Evolutionary conservation across 2,797 vertebrate genomes (phyloP).

Genomic region (Dipus sagitta): DNA sequence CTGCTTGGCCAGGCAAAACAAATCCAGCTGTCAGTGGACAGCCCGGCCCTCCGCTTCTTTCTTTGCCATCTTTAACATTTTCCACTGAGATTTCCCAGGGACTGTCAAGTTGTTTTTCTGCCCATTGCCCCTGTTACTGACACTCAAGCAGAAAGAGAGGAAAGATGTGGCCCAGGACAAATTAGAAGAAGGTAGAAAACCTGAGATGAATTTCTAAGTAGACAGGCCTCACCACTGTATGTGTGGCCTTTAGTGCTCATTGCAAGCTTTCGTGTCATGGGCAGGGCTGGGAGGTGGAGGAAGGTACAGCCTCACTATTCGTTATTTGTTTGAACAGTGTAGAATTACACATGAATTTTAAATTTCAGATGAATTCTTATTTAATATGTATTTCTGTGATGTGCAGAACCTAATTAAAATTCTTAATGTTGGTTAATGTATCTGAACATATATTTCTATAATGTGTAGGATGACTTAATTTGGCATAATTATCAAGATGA

Average conservation of each 20-base stretch:
- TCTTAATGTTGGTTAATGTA: conserved; percentile 84
- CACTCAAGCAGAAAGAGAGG: neutral
- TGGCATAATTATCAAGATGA: conserved; percentile 90
- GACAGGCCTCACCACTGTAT: neutral
- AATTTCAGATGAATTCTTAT: conserved; percentile 41
- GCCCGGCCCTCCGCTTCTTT: neutral
- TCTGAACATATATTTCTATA: conserved; percentile 88
- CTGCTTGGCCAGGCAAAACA: rapidly evolving
- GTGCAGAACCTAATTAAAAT: conserved; percentile 73
- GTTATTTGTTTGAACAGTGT: neutral
- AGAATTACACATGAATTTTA: neutral
- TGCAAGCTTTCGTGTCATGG: neutral
- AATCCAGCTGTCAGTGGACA: neutral
- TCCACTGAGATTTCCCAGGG: neutral
- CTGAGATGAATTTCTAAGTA: neutral
- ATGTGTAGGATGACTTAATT: conserved; percentile 87
- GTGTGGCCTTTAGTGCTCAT: neutral
- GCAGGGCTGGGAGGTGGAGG: neutral
- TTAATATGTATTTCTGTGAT: conserved; percentile 22
- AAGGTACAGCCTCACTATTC: neutral
- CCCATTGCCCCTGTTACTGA: neutral
- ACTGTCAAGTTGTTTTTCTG: neutral
- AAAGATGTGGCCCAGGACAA: neutral
- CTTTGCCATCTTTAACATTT: neutral
- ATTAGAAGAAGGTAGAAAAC: conserved; percentile 21